phyloP scores from a whole-genome alignment of 1,140 invertebrate genomes.

The Drosophila kanapiae region DNA sequence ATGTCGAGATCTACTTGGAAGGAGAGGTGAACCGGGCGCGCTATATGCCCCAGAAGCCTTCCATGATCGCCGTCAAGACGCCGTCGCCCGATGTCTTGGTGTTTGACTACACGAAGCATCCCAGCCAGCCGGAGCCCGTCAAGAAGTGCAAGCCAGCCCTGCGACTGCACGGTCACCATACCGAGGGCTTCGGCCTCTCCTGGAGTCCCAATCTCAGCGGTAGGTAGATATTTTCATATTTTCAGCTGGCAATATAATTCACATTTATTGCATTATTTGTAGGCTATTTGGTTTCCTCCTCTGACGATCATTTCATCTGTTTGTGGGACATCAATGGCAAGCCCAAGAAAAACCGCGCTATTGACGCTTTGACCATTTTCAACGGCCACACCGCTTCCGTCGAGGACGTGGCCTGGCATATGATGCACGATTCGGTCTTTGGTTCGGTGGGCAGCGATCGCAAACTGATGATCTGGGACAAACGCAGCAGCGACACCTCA shows the following conservation, averaged over 20 bases:
- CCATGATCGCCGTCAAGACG: conserved; percentile 99
- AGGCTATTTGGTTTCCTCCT: conserved; percentile 95
- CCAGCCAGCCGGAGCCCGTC: conserved; percentile 98
- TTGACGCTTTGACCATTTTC: conserved; percentile 99
- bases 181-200: conserved; percentile 99
- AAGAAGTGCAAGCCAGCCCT: conserved; percentile 97
- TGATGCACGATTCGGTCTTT: conserved; percentile 98
- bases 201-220: conserved; percentile 99
- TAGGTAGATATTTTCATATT: conserved; percentile 10
- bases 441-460: conserved; percentile 99
- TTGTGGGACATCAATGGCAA: conserved; percentile 99
- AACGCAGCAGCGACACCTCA: conserved; percentile 96
- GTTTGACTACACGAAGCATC: conserved; percentile 99
- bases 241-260: neutral
- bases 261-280: no score
- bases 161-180: conserved; percentile 97
- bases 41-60: conserved; percentile 99
- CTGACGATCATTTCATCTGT: conserved; percentile 99
- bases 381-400: conserved; percentile 99
- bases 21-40: conserved; percentile 99
- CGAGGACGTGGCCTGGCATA: conserved; percentile 99
- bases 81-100: conserved; percentile 99
- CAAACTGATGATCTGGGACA: conserved; percentile 99
- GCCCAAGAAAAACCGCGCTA: conserved; percentile 96
- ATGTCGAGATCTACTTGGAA: conserved; percentile 99